phyloP scores from a whole-genome alignment of 2,113 vertebrate species.

The Irena cyanogastra region DNA sequence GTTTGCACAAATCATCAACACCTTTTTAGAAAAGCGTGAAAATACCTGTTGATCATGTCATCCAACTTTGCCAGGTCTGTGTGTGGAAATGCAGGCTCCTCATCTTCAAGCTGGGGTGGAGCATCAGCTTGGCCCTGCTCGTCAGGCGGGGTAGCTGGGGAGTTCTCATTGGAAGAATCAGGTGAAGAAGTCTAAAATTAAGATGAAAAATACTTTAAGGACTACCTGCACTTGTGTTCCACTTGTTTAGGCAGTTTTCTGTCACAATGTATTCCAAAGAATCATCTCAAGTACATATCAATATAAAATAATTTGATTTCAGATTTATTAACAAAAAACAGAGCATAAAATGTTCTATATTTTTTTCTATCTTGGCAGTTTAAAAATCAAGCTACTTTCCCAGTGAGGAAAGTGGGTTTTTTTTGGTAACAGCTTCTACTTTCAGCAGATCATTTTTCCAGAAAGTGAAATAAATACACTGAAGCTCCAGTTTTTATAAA shows the following conservation, averaged over 20 bases:
- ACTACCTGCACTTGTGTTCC: neutral
- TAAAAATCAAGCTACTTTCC: neutral
- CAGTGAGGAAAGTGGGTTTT: accelerated
- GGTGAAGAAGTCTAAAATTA: conserved; percentile 89
- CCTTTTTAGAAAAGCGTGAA: neutral
- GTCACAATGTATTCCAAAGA: neutral
- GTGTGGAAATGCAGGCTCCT: conserved; percentile 98
- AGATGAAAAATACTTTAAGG: conserved; percentile 4
- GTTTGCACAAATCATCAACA: neutral
- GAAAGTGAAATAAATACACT: neutral
- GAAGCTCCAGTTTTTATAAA: neutral
- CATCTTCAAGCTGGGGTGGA: conserved; percentile 92
- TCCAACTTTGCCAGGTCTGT: conserved; percentile 98
- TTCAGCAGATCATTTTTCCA: neutral
- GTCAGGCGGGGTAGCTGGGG: conserved; percentile 94
- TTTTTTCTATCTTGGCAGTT: neutral
- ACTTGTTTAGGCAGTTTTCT: neutral
- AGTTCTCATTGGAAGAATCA: conserved; percentile 99
- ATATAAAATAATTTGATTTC: neutral
- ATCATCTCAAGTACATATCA: neutral
- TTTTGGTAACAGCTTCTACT: neutral
- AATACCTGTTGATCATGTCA: conserved; percentile 99
- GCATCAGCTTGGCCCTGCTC: conserved; percentile 90
- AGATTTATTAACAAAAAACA: neutral
- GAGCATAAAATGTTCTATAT: neutral